Evolutionary conservation across 2,113 vertebrate species (phyloP).

Genomic region (Amphiprion ocellaris): DNA sequence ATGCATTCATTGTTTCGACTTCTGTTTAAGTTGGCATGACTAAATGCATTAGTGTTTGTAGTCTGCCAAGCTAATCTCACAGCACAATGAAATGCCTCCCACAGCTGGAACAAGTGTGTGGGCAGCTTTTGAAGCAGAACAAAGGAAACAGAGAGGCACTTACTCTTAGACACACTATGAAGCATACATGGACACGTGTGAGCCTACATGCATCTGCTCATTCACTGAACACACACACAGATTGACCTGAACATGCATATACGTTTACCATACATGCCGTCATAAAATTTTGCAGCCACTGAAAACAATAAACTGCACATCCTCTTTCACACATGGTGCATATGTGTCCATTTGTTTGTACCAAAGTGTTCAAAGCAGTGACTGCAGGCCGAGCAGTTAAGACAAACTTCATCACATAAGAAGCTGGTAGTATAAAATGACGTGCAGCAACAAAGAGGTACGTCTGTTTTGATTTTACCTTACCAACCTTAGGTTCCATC

Average conservation of each 20-base stretch:
- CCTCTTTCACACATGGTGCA: too few species aligned
- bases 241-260: background rate
- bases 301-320: background rate
- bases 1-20: conserved; percentile 51
- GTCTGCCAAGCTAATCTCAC: conserved; percentile 69
- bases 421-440: too few species aligned
- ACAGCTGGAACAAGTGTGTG: conserved; percentile 62
- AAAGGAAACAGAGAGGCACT: conserved; percentile 63
- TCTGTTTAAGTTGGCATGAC: conserved; percentile 61
- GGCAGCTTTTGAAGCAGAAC: conserved; percentile 69
- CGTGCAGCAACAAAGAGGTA: too few species aligned
- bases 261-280: background rate
- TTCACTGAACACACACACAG: background rate
- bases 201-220: conserved; percentile 13
- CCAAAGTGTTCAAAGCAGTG: too few species aligned
- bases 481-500: too few species aligned
- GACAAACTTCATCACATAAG: too few species aligned
- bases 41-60: conserved; percentile 60
- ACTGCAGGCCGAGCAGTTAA: too few species aligned
- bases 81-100: conserved; percentile 68
- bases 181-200: conserved; percentile 10
- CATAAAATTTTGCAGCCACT: background rate
- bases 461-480: too few species aligned
- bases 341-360: too few species aligned
- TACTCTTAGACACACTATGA: conserved; percentile 25